A percentile compares a stretch with the other conserved stretches of the same genome.
phyloP scores from a whole-genome alignment of 2,888 invertebrate genomes.

The Carabus problematicus region DNA sequence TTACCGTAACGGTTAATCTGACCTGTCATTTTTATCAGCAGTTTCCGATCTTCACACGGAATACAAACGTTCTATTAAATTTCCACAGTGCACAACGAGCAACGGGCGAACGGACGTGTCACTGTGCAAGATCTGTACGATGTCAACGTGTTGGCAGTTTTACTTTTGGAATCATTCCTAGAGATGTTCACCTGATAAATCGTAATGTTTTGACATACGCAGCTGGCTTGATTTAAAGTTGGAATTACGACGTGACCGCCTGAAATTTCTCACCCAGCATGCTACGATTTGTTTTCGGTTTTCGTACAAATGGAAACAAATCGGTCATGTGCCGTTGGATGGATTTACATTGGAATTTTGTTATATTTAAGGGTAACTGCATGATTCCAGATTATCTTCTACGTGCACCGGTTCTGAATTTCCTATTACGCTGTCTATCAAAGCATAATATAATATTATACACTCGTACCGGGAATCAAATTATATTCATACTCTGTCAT shows the following conservation, averaged over 20 bases:
- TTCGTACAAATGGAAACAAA: conserved; percentile 37
- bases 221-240: conserved; percentile 37
- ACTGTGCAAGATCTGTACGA: background rate
- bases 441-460: too few relatives aligned
- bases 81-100: conserved; percentile 1
- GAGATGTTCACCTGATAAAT: conserved; percentile 38
- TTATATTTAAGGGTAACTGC: conserved; percentile 29
- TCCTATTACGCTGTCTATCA: conserved; percentile 3
- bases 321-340: conserved; percentile 29
- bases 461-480: too few relatives aligned
- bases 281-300: conserved; percentile 25
- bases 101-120: background rate
- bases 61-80: conserved; percentile 22
- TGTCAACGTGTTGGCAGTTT: background rate
- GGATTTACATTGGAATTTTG: conserved; percentile 35
- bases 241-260: too few relatives aligned
- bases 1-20: conserved; percentile 33
- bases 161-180: background rate
- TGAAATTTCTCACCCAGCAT: background rate
- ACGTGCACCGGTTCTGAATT: conserved; percentile 3
- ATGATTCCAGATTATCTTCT: conserved; percentile 1
- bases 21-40: conserved; percentile 35
- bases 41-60: conserved; percentile 33
- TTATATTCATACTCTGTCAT: too few relatives aligned
- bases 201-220: conserved; percentile 34